A percentile compares a stretch with the other conserved stretches of the same genome.
These are phyloP conservation scores for Myiozetetes cayanensis DNA, from an alignment of 2,113 vertebrate species.

Conservation along the genomic window DNA sequence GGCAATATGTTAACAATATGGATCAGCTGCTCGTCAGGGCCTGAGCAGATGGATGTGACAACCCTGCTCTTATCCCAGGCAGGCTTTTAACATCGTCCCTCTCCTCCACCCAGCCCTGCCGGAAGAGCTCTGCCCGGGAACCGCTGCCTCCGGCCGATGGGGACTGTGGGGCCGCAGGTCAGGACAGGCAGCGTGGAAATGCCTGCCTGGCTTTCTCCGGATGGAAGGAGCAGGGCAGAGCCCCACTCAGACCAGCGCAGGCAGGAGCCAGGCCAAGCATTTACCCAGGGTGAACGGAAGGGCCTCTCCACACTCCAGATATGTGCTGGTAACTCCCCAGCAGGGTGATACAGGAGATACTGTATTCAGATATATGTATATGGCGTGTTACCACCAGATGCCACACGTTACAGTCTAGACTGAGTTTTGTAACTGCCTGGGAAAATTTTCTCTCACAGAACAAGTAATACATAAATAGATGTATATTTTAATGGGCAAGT, in stretches of 20 bases:
- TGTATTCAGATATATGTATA: constrained; percentile 48
- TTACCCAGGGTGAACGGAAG: neutral
- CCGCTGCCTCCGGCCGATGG: neutral
- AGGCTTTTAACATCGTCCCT: constrained; percentile 78
- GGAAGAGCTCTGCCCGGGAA: neutral
- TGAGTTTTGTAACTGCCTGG: constrained; percentile 65
- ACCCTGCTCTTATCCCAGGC: constrained; percentile 70
- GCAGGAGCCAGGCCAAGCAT: neutral
- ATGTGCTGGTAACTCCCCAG: neutral
- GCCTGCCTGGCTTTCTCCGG: neutral
- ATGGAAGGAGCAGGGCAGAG: neutral
- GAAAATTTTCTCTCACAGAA: constrained; percentile 63
- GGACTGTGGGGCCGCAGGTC: neutral
- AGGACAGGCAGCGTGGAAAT: neutral
- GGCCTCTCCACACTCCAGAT: neutral
- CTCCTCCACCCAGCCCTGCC: neutral
- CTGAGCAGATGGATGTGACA: constrained; percentile 70
- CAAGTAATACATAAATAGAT: constrained; percentile 64
- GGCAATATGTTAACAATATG: constrained; percentile 72
- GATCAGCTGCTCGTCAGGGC: constrained; percentile 69
- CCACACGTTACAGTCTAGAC: constrained; percentile 58
- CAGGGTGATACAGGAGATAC: constrained; percentile 2
- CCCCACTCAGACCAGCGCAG: neutral
- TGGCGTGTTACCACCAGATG: constrained; percentile 60
- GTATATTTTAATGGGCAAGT: constrained; percentile 65